Conservation (phyloP, 2,113 vertebrate genomes). For the Cyanoderma ruficeps region DNA sequence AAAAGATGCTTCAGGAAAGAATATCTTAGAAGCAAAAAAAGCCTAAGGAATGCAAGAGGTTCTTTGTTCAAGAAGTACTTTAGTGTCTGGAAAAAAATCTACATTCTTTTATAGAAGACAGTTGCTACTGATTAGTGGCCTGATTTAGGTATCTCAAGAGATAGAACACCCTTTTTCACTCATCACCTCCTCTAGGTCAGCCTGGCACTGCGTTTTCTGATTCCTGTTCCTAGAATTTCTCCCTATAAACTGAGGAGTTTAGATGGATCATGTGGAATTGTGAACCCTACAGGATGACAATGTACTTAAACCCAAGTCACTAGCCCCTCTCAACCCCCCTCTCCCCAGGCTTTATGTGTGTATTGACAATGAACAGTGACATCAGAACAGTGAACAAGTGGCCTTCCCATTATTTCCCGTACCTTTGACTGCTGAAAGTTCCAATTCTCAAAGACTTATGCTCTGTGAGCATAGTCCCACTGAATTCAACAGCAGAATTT, state of each 20-base stretch:
- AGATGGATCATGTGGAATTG: neutral
- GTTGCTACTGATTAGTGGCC: neutral
- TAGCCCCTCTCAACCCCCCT: rapidly evolving
- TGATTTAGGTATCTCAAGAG: neutral
- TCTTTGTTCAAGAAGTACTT: neutral
- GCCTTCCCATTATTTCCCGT: neutral
- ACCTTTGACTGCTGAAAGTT: neutral
- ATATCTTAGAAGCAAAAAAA: neutral
- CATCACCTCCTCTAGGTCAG: neutral
- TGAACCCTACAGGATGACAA: neutral
- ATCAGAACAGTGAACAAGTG: neutral
- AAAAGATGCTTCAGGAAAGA: neutral
- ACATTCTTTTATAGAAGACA: neutral
- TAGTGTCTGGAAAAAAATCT: neutral
- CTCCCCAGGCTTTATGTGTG: neutral
- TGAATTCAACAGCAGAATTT: neutral
- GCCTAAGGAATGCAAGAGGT: neutral
- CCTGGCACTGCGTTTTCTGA: neutral
- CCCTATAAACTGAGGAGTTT: neutral
- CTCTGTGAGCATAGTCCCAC: neutral
- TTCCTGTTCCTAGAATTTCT: neutral
- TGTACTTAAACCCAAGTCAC: neutral
- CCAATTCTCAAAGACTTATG: neutral
- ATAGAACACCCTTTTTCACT: neutral
- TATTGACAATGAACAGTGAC: neutral